phyloP scores from a whole-genome alignment of 1,140 invertebrate genomes.

The Heliothis subflexa region DNA sequence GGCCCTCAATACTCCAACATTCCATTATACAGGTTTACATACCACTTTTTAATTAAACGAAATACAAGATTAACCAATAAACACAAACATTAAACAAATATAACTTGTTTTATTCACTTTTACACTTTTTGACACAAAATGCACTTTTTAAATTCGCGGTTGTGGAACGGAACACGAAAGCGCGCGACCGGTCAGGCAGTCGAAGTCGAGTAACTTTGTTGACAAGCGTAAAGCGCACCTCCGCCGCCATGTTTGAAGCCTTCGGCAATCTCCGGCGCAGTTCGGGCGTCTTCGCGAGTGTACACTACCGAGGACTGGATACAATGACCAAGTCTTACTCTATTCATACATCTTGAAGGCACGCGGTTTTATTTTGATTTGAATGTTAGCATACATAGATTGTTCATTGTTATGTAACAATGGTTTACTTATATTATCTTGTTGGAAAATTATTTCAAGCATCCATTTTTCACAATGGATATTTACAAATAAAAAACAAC shows the following conservation, averaged over 20 bases:
- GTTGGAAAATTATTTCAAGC: background rate
- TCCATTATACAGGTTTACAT: slow-evolving; percentile 42
- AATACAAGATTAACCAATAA: slow-evolving; percentile 26
- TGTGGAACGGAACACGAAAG: slow-evolving; percentile 51
- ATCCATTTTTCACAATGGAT: too few species aligned
- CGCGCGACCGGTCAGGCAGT: slow-evolving; percentile 64
- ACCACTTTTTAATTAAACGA: slow-evolving; percentile 44
- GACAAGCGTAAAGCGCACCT: slow-evolving; percentile 74
- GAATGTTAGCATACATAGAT: background rate
- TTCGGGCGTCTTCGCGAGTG: slow-evolving; percentile 64
- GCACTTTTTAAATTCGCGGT: slow-evolving; percentile 57
- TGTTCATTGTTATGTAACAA: background rate
- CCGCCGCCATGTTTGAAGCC: slow-evolving; percentile 73
- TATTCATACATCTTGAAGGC: slow-evolving; percentile 25
- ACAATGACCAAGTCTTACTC: slow-evolving; percentile 31
- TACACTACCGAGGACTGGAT: slow-evolving; percentile 41
- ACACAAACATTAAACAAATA: slow-evolving; percentile 37
- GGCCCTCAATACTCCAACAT: slow-evolving; percentile 53
- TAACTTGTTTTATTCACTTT: slow-evolving; percentile 43
- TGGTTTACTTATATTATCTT: background rate
- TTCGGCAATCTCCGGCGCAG: slow-evolving; percentile 68
- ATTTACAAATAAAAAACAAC: too few species aligned
- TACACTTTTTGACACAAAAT: slow-evolving; percentile 52
- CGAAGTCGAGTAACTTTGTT: slow-evolving; percentile 79
- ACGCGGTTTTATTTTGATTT: background rate